Base-by-base conservation (phyloP, 1,140 invertebrate species). In the Sinella curviseta region DNA sequence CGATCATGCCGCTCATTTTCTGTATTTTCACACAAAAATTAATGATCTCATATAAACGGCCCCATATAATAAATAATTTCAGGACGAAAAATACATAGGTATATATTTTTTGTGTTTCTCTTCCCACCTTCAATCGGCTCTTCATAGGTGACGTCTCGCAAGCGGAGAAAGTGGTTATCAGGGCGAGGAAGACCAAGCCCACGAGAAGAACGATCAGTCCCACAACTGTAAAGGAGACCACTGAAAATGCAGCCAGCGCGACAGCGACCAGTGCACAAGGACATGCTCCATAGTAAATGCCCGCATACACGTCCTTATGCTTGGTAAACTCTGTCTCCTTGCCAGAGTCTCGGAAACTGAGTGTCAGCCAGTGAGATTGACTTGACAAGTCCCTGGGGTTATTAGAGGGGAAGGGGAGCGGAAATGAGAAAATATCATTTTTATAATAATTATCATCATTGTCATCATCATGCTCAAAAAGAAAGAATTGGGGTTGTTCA, bases 261-360 rank as follows among this genome's bases (percentile, higher is more conserved):
- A 84, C 79, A 14, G 84, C 81, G n/a, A 78, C 77, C 31, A 81
- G 77, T 35, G 81, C 81, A 76, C 8, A 31, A 1, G 84, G 83
- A 74, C 82, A 84, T 4, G 78, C 78, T 31, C 83, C 31, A 60
- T 82, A 83, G 16, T 84, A 84, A 16, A 84, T 82, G 24, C 84
- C 84, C 48, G 85, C 83, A 83, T 85, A 86, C 8, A 90, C 90
- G 80, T 92, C 91, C 54, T 90, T 90, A 60, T 92, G 90, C 16
- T 88, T 87, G 34, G 90, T 88, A 85, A 92, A 94, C 30, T 89
- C 90, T 36, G 87, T 87, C 84, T 94, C 93, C 55, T 91, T 89
- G 26, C 88, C 88, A 0, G 85, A 84, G 78, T 92, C 90, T 76
- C 89, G 90, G 87, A 94, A 94, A 34, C 89, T 88, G 80, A 94